Base-by-base conservation (phyloP, 2,113 vertebrate species). In the Pomatorhinus ruficollis region DNA sequence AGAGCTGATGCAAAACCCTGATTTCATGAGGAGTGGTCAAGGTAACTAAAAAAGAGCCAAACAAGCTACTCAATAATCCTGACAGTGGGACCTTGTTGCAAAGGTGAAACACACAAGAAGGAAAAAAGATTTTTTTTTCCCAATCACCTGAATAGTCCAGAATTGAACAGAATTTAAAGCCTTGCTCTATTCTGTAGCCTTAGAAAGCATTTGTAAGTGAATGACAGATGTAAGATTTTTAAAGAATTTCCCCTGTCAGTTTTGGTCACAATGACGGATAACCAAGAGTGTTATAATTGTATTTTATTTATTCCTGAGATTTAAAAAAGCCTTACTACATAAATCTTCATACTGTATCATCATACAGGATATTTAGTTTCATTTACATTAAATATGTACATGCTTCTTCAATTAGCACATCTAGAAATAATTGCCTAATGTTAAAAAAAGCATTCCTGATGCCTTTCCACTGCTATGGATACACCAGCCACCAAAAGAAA, bases 291-390 rank as follows among this genome's bases (percentile, higher is more conserved):
- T 54, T 84, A 15, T 42, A 90, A 89, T 21, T 81, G 16, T 27
- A 35, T 83, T 93, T 87, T 68, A 90, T 81, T 89, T 80, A 92
- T 86, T 90, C 4, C 91, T 89, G 47, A 87, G 54, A 57, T 24
- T 69, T 11, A 2, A 42, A 61, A 61, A 57, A n/a, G 25, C 9
- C 13, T 61, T 70, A 37, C 52, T 35, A 53, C 25, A 68, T 64
- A 86, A 66, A 78, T 49, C 71, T 86, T 69, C 17, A 28, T 42
- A 44, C 8, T 56, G 9, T 31, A 49, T 24, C 35, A 64, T 61
- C 12, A 35, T 5, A 12, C 17, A 93, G 59, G 52, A 83, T 49
- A 77, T 9, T 63, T 1, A 31, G 28, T 68, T 91, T 89, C 21
- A 82, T 87, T 86, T 56, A 75, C 63, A 80, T 90, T 82, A 91